These are phyloP conservation scores for Hypsopygia costalis DNA, from an alignment of 2,888 invertebrate species.

Conservation along the genomic window DNA sequence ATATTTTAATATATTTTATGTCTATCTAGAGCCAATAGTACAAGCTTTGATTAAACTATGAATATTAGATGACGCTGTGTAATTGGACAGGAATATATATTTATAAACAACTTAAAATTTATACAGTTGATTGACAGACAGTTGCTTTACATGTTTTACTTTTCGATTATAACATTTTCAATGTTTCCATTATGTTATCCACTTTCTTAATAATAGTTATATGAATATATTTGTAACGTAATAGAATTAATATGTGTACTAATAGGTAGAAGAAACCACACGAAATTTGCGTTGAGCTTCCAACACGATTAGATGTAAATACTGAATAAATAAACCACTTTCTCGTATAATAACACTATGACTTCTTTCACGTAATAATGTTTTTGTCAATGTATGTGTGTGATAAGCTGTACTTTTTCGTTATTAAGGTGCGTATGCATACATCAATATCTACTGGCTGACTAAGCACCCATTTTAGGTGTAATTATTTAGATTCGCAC, in stretches of 20 bases:
- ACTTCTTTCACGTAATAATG: slow-evolving; percentile 14
- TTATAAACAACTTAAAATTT: too few species aligned
- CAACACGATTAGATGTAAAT: slow-evolving; percentile 81
- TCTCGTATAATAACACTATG: slow-evolving; percentile 19
- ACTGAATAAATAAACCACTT: slow-evolving; percentile 49
- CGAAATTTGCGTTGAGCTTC: slow-evolving; percentile 81
- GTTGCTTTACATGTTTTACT: too few species aligned
- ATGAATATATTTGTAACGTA: slow-evolving; percentile 35
- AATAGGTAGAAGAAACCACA: slow-evolving; percentile 64
- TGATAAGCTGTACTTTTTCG: slow-evolving; percentile 19
- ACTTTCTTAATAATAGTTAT: slow-evolving; percentile 17
- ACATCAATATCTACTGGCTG: not conserved
- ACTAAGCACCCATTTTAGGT: too few species aligned
- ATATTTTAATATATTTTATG: too few species aligned
- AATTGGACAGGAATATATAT: too few species aligned
- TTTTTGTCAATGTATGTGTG: slow-evolving; percentile 4
- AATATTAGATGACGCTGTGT: too few species aligned
- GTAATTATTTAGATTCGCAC: too few species aligned
- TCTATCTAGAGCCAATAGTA: too few species aligned
- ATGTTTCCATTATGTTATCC: not conserved
- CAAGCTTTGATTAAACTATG: too few species aligned
- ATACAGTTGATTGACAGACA: too few species aligned
- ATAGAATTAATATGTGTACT: slow-evolving; percentile 33
- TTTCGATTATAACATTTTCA: too few species aligned
- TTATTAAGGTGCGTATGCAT: slow-evolving; percentile 11